Percentiles rank a stretch among this genome's conserved stretches.
These are phyloP conservation scores for Nysson spinosus DNA, from an alignment of 2,888 invertebrate genomes.

Conservation along the genomic window DNA sequence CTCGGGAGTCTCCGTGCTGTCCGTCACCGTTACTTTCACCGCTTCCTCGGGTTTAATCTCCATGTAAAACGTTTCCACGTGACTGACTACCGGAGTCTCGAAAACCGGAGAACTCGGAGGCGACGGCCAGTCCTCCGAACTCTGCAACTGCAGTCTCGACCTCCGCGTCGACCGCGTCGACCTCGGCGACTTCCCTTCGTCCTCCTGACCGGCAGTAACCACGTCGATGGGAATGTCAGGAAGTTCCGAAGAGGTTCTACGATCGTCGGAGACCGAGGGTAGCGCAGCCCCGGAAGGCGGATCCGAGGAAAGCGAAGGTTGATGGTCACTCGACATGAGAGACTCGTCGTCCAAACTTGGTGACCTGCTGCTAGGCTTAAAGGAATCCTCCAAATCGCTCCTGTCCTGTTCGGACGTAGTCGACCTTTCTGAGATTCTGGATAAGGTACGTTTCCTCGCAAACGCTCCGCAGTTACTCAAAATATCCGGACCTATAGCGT, in stretches of 20 bases:
- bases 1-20: constrained; percentile 83
- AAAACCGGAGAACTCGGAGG: constrained; percentile 85
- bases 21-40: constrained; percentile 85
- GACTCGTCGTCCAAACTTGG: constrained; percentile 92
- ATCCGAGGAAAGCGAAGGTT: constrained; percentile 91
- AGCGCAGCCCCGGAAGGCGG: constrained; percentile 80
- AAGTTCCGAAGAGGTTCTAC: constrained; percentile 90
- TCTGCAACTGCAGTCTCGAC: constrained; percentile 78
- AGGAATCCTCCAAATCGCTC: constrained; percentile 91
- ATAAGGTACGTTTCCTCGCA: constrained; percentile 86
- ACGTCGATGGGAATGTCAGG: constrained; percentile 90
- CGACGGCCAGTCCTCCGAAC: constrained; percentile 90
- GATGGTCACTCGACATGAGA: constrained; percentile 89
- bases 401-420: constrained; percentile 91
- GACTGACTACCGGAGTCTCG: constrained; percentile 86
- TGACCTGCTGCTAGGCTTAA: constrained; percentile 90
- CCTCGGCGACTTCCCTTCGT: constrained; percentile 73
- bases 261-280: constrained; percentile 85
- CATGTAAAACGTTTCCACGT: constrained; percentile 89
- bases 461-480: constrained; percentile 87
- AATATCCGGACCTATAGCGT: constrained; percentile 85
- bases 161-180: constrained; percentile 61
- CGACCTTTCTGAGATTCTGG: constrained; percentile 91
- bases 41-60: constrained; percentile 88
- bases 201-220: constrained; percentile 78